These are phyloP conservation scores for Salvelinus sp. DNA, from an alignment of 2,113 vertebrate species.

Conservation along the genomic window DNA sequence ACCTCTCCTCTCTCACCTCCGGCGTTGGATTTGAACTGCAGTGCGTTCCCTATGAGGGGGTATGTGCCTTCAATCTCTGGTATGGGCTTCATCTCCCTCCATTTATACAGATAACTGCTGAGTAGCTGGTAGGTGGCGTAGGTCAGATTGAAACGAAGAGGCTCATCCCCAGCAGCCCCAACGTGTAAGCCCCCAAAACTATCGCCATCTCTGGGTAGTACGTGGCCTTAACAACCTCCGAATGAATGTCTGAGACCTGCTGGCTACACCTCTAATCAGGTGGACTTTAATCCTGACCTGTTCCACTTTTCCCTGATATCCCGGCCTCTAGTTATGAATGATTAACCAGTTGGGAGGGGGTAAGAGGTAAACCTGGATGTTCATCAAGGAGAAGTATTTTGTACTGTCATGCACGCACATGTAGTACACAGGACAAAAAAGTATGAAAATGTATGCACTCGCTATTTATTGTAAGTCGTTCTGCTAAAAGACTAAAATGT, in stretches of 20 bases:
- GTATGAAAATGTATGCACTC: no score
- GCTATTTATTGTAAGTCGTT: no score
- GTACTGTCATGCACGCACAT: no score
- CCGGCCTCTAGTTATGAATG: no score
- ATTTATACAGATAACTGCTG: slow-evolving; percentile 63
- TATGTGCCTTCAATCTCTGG: slow-evolving; percentile 70
- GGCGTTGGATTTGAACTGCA: slow-evolving; percentile 63
- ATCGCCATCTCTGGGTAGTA: slow-evolving; percentile 44
- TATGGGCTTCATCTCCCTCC: slow-evolving; percentile 70
- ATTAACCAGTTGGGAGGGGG: no score
- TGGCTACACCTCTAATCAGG: not conserved
- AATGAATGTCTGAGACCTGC: no score
- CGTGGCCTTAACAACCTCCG: not conserved
- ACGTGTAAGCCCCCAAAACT: slow-evolving; percentile 24
- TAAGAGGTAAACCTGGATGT: no score
- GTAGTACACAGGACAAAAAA: no score
- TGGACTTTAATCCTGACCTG: not conserved
- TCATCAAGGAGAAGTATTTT: no score
- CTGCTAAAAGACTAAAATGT: no score
- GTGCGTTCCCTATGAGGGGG: slow-evolving; percentile 82
- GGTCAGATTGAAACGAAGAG: slow-evolving; percentile 57
- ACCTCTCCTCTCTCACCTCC: slow-evolving; percentile 74
- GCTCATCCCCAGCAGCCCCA: slow-evolving; percentile 42
- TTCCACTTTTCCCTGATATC: not conserved
- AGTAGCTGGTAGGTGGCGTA: slow-evolving; percentile 64